phyloP scores from a whole-genome alignment of 1,140 invertebrate species.

The Rhyzopertha dominica region DNA sequence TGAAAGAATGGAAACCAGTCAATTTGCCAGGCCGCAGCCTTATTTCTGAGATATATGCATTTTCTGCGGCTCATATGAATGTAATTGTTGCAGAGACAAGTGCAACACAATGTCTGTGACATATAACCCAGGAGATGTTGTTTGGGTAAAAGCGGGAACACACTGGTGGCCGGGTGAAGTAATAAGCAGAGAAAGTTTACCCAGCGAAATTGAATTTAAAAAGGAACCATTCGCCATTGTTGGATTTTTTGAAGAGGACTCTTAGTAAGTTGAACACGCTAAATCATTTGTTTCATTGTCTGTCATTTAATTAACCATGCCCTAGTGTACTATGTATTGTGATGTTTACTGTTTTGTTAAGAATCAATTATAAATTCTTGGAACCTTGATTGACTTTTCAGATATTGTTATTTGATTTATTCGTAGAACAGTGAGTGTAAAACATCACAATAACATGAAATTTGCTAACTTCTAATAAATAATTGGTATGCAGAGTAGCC shows the following conservation, averaged over 20 bases:
- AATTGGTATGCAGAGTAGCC: no score
- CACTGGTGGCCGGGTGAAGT: constrained; percentile 79
- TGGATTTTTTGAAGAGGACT: constrained; percentile 76
- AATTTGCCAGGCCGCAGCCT: neutral
- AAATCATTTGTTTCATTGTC: constrained; percentile 15
- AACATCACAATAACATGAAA: no score
- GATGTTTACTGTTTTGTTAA: no score
- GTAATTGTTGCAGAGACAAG: constrained; percentile 58
- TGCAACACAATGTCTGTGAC: no score
- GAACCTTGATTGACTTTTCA: no score
- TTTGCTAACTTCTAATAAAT: no score
- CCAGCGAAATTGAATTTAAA: constrained; percentile 58
- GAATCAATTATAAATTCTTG: no score
- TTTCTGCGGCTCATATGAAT: constrained; percentile 48
- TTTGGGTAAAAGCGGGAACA: constrained; percentile 74
- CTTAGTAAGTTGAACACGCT: constrained; percentile 57
- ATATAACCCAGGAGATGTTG: constrained; percentile 73
- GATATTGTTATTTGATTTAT: no score
- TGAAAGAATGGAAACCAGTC: neutral
- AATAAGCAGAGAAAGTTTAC: constrained; percentile 55
- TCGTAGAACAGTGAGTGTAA: no score
- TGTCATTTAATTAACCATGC: no score
- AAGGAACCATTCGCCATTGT: constrained; percentile 70
- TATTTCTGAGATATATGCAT: constrained; percentile 1
- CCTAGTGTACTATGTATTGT: no score